These are phyloP conservation scores for Harpagoxenus sublaevis DNA, from an alignment of 2,888 invertebrate species.

Conservation along the genomic window DNA sequence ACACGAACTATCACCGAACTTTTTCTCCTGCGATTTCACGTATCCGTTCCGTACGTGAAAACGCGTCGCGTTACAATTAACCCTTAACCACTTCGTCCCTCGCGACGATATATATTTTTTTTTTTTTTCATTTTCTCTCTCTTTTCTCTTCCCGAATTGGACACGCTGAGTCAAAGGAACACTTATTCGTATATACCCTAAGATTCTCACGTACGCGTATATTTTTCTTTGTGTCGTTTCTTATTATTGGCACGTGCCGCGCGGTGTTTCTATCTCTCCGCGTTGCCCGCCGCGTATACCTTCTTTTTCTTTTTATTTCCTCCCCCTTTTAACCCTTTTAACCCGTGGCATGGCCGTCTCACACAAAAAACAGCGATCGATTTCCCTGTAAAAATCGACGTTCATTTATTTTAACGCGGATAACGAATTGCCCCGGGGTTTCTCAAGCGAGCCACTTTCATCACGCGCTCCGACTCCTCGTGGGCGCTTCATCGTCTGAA, in stretches of 20 bases:
- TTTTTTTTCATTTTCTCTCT: not conserved
- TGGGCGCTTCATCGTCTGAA: conserved; percentile 22
- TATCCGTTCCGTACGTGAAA: conserved; percentile 17
- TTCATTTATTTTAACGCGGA: conserved; percentile 23
- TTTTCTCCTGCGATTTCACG: conserved; percentile 19
- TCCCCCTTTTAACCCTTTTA: not conserved
- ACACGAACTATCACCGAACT: conserved; percentile 46
- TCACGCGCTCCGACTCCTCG: not conserved
- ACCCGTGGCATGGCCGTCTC: not conserved
- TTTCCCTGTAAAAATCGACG: conserved; percentile 9
- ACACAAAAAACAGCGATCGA: not conserved
- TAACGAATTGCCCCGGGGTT: conserved; percentile 7
- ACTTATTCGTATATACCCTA: conserved; percentile 49
- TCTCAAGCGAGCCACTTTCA: conserved; percentile 19
- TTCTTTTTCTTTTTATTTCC: not conserved
- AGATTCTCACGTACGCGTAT: conserved; percentile 31
- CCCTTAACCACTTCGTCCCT: conserved; percentile 23
- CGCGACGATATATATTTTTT: conserved; percentile 3
- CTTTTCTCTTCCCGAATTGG: conserved; percentile 16
- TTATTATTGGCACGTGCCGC: conserved; percentile 49
- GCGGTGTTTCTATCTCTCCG: not conserved
- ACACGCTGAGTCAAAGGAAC: conserved; percentile 54
- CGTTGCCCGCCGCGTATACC: not conserved
- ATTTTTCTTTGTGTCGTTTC: conserved; percentile 42
- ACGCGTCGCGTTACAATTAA: conserved; percentile 28